Evolutionary conservation across 2,797 vertebrate genomes (phyloP).

Genomic region (Leuciscus waleckii): DNA sequence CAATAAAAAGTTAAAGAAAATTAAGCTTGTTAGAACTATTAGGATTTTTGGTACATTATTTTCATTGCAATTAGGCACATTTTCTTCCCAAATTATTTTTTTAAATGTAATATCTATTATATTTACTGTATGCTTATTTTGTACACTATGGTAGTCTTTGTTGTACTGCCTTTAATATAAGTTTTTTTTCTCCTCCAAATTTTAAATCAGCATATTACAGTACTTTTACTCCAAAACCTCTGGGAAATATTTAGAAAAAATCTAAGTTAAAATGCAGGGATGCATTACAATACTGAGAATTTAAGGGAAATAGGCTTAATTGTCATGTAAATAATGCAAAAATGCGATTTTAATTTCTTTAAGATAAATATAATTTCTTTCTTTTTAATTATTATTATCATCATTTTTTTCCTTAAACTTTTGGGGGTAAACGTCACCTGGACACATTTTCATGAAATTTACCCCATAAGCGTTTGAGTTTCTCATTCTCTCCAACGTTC

Average conservation of each 20-base stretch:
- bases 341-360: neutral
- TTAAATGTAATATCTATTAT: neutral
- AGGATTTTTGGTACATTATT: neutral
- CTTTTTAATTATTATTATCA: neutral
- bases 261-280: neutral
- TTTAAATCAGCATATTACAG: neutral
- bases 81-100: neutral
- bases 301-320: neutral
- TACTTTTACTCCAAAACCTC: neutral
- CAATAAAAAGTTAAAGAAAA: neutral
- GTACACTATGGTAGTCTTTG: neutral
- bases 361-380: neutral
- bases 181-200: neutral
- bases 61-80: neutral
- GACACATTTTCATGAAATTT: neutral
- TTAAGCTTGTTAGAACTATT: neutral
- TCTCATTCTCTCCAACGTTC: neutral
- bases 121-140: neutral
- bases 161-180: neutral
- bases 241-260: neutral
- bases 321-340: neutral
- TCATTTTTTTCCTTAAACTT: too few relatives aligned
- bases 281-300: neutral
- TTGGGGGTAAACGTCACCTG: neutral
- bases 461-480: neutral